Evolutionary conservation across 2,888 invertebrate species (phyloP), one percentile per base, ranked within the genome.

Genomic region (Teleiodes luculella): DNA sequence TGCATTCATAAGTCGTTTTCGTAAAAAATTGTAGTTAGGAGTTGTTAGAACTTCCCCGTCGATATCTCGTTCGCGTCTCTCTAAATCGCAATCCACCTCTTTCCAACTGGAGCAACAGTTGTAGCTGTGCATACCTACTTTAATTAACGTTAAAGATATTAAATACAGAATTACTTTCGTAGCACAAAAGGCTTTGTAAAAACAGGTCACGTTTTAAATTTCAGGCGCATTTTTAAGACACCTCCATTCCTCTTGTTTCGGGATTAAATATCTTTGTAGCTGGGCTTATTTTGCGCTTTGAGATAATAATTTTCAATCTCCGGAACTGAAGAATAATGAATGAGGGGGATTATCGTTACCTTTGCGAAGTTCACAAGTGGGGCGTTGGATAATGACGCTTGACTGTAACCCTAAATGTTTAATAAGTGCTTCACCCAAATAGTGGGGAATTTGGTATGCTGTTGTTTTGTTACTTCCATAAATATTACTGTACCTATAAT

Each of bases 71-170:
- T 20, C n/a, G 11, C 11, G 11, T 43, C 18, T 7, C 2, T 1
- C 36, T 13, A 36, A 49, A 49, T 24, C 24, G 6, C 24, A 49
- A 28, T 37, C 36, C 8, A 28, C 28, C 20, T 28, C 28, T 28
- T 24, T 37, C 36, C n/a, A 49, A 7, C 24, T 28, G 24, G 13
- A 49, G 36, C 24, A 43, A 24, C 43, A 13, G 28, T 13, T 28
- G 24, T 43, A 43, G 13, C 7, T 24, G n/a, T 2, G 5, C n/a
- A 24, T 37, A 35, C 35, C 16, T 13, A 35, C 35, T 33, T 13
- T 49, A 49, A 49, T 49, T 49, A 37, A 49, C 37, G 6, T 10
- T 49, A 13, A 49, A 49, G 28, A 49, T 49, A 49, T 28, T 49
- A 49, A 49, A 49, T 36, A 49, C 33, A 18, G 20, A 18, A 47